Percentiles rank a stretch among this genome's conserved stretches.
Evolutionary conservation across 1,140 invertebrate species (phyloP).

Genomic region (Drosophila lini): DNA sequence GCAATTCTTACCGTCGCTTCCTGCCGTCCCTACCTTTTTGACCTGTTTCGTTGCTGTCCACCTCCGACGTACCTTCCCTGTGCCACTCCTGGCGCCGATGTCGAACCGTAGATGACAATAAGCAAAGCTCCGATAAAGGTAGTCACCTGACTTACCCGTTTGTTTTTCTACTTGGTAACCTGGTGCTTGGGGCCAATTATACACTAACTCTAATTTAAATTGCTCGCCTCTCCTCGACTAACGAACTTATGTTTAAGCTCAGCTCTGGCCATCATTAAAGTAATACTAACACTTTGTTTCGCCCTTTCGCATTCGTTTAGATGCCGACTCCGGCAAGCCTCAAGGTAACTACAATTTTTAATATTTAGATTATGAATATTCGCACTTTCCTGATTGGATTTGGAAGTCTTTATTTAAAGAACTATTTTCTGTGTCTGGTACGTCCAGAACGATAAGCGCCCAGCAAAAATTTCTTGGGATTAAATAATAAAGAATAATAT

Average conservation of each 20-base stretch:
- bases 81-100: constrained; percentile 32
- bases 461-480: background rate
- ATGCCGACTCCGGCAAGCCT: constrained; percentile 64
- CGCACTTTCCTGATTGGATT: constrained; percentile 14
- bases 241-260: background rate
- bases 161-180: constrained; percentile 26
- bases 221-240: constrained; percentile 4
- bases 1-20: constrained; percentile 42
- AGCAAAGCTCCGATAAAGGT: constrained; percentile 72
- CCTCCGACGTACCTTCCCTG: constrained; percentile 34
- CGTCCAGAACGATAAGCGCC: background rate
- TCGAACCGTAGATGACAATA: constrained; percentile 73
- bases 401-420: background rate
- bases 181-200: constrained; percentile 21
- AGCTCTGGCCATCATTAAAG: background rate
- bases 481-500: background rate
- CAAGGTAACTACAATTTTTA: constrained; percentile 68
- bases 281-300: constrained; percentile 33
- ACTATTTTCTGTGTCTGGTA: background rate
- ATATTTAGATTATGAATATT: constrained; percentile 13
- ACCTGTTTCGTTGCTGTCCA: constrained; percentile 28
- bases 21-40: constrained; percentile 13
- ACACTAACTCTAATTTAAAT: constrained; percentile 14
- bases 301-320: constrained; percentile 43
- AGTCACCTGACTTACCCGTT: constrained; percentile 42